A percentile compares a stretch with the other conserved stretches of the same genome.
These are phyloP conservation scores for Eumacrocentrus americanus DNA, from an alignment of 2,888 invertebrate species.

Conservation along the genomic window DNA sequence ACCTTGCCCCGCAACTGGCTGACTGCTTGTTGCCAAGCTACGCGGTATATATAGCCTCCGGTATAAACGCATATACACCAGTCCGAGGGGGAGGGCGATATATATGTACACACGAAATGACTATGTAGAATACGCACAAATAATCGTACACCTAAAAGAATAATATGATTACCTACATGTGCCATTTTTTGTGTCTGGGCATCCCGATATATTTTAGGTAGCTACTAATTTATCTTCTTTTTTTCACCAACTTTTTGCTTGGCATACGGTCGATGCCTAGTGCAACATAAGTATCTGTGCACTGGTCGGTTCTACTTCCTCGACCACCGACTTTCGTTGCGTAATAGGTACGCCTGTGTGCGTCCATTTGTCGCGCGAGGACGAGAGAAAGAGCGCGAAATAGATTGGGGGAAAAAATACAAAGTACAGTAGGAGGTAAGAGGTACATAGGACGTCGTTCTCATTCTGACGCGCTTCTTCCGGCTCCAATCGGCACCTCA, in stretches of 20 bases:
- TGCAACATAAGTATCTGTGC: too few species aligned
- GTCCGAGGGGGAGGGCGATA: neutral
- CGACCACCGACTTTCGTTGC: conserved; percentile 17
- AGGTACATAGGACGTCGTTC: neutral
- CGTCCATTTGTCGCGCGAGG: conserved; percentile 8
- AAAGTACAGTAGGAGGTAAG: neutral
- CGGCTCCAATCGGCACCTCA: conserved; percentile 5
- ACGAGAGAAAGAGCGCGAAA: conserved; percentile 4
- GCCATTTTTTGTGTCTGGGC: too few species aligned
- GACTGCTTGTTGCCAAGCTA: conserved; percentile 59
- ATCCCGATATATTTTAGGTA: too few species aligned
- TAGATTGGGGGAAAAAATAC: neutral
- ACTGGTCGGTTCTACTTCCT: conserved; percentile 10
- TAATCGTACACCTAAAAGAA: too few species aligned
- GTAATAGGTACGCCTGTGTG: conserved; percentile 18
- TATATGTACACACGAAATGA: conserved; percentile 11
- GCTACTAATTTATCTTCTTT: too few species aligned
- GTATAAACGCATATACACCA: conserved; percentile 32
- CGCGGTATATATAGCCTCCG: conserved; percentile 49
- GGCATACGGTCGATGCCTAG: too few species aligned
- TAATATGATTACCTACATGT: too few species aligned
- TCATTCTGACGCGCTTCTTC: too few species aligned
- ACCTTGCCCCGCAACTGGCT: conserved; percentile 57
- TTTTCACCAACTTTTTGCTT: too few species aligned
- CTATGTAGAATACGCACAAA: conserved; percentile 9